Evolutionary conservation across 2,113 vertebrate genomes (phyloP).

Genomic region (Rhea americana): DNA sequence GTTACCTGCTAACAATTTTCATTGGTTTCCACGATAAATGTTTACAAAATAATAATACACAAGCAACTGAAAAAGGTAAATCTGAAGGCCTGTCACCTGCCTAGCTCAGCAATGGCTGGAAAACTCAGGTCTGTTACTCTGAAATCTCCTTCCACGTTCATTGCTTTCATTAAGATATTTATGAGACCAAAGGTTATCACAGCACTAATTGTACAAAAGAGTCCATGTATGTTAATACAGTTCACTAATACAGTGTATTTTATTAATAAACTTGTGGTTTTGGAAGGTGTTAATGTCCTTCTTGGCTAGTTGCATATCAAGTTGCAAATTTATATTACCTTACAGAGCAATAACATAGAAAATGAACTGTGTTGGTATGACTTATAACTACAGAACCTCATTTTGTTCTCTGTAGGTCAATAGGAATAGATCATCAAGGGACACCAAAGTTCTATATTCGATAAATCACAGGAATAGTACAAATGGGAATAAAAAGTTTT

Average conservation of each 20-base stretch:
- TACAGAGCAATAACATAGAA: not conserved
- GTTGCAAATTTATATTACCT: not conserved
- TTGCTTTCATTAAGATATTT: not conserved
- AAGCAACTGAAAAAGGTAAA: not conserved
- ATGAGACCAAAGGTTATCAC: not conserved
- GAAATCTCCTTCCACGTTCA: not conserved
- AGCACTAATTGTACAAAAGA: not conserved
- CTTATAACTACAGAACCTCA: not conserved
- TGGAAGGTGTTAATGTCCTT: not conserved
- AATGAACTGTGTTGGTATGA: not conserved
- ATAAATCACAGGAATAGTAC: not conserved
- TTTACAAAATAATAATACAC: not conserved
- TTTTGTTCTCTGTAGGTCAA: not conserved
- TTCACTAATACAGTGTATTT: not conserved
- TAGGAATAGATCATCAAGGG: not conserved
- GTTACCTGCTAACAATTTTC: not conserved
- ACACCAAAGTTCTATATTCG: not conserved
- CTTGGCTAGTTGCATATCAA: not conserved
- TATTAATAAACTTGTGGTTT: not conserved
- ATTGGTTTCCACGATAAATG: not conserved
- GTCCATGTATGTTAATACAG: not conserved
- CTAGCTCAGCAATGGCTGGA: not conserved
- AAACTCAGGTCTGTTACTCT: accelerated
- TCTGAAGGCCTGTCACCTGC: not conserved
- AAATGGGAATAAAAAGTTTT: not conserved